Evolutionary conservation across 1,140 invertebrate genomes (phyloP).

Genomic region (Leptopilina clavipes): DNA sequence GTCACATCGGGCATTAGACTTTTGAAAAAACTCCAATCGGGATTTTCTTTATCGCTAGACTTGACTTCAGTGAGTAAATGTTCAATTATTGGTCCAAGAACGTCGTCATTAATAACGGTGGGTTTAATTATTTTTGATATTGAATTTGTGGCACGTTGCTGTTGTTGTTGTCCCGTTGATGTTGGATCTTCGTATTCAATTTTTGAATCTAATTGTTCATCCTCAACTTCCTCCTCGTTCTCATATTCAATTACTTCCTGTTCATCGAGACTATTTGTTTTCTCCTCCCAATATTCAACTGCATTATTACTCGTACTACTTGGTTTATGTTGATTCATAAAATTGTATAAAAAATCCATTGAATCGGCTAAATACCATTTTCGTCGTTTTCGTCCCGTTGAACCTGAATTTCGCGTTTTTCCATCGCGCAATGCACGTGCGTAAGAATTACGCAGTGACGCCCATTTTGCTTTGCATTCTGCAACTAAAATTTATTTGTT

Average conservation of each 20-base stretch:
- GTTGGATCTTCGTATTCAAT: neutral
- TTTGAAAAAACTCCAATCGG: conserved; percentile 15
- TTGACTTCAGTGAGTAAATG: neutral
- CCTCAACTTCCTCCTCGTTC: conserved; percentile 1
- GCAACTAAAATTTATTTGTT: neutral
- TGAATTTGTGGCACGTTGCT: neutral
- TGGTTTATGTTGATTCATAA: conserved; percentile 26
- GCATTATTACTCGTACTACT: neutral
- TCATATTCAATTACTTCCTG: neutral
- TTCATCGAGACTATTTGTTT: conserved; percentile 6
- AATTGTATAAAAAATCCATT: conserved; percentile 5
- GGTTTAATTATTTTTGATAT: neutral
- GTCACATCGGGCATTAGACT: conserved; percentile 4
- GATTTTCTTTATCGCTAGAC: neutral
- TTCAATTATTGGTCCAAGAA: conserved; percentile 8
- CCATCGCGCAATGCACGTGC: neutral
- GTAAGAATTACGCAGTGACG: neutral
- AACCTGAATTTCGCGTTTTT: neutral
- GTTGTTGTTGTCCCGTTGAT: neutral
- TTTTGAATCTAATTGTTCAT: neutral
- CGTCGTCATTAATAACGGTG: neutral
- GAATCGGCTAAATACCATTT: conserved; percentile 24
- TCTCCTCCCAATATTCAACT: conserved; percentile 19
- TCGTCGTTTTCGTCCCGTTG: neutral
- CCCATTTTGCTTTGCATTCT: conserved; percentile 29